Base-by-base conservation (phyloP, 2,888 invertebrate species). In the Catocala nupta region DNA sequence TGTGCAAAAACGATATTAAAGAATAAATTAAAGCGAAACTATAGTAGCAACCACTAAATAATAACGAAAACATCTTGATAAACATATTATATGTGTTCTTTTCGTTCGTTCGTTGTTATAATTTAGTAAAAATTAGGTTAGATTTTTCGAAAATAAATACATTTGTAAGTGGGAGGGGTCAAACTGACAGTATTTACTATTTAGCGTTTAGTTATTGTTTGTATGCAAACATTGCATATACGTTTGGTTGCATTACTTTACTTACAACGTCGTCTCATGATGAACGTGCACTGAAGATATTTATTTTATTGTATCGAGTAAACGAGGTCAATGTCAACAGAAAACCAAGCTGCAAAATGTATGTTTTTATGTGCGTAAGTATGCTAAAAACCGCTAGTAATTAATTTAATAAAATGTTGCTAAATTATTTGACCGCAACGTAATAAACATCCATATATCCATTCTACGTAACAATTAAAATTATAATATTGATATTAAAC, bases 141-240 rank as follows among this genome's bases (percentile, higher is more conserved):
- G 65, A 77, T 73, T 82, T 82, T 83, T 87, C 77, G 81, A 85
- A 89, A 89, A 88, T 87, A 89, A 89, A 89, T 83, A 87, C 77
- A 82, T 80, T 69, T 56, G 53, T 61, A 33, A 71, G 77, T 72
- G 83, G 86, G 86, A 76, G 84, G 85, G 82, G 82, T 78, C 36
- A 39, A 39, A 73, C 71, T 86, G 85, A 84, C 85, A 83, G 43
- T 52, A 39, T 39, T 56, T 42, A 34, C n/a, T 34, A 43, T 5
- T 42, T 39, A 62, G 63, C 74, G 75, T 78, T 75, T 72, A 49
- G 74, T 69, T 74, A 60, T 42, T 36, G 42, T 44, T 57, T 45
- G 57, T 12, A 10, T 48, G 44, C n/a, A 42, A 48, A 13, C 39
- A 47, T 3, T 48, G 36, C n/a, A 34, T 34, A n/a, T 45, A 6